Conservation (phyloP, 2,888 invertebrate species). For the Xestoiulus laeticollis region DNA sequence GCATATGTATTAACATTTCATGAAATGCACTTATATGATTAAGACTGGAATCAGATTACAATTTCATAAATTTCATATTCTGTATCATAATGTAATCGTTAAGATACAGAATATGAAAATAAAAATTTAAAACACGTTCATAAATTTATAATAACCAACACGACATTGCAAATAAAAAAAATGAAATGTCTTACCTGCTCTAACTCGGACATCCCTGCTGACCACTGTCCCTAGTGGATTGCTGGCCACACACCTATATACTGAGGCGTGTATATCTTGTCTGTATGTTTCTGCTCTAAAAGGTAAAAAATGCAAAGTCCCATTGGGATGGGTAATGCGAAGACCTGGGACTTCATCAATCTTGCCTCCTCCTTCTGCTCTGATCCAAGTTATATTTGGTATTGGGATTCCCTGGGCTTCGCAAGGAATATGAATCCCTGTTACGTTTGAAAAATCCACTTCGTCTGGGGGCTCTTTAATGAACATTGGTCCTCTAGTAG, state of each 20-base stretch:
- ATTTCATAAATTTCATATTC: no score
- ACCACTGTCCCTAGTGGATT: constrained; percentile 59
- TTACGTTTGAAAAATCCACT: constrained; percentile 62
- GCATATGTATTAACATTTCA: no score
- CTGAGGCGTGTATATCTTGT: constrained; percentile 59
- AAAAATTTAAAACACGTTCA: neutral
- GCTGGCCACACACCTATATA: constrained; percentile 59
- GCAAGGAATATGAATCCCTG: constrained; percentile 61
- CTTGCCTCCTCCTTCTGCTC: constrained; percentile 60
- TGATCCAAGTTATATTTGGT: constrained; percentile 61
- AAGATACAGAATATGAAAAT: neutral
- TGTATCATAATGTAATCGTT: no score
- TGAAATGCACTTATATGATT: no score
- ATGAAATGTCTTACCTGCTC: constrained; percentile 58
- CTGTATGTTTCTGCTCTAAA: constrained; percentile 57
- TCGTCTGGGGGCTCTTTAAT: constrained; percentile 54
- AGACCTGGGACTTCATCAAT: constrained; percentile 59
- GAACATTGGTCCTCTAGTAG: constrained; percentile 53
- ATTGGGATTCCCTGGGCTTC: constrained; percentile 61
- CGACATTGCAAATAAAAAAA: neutral
- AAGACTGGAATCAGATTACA: no score
- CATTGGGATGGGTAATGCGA: constrained; percentile 59
- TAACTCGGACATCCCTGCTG: constrained; percentile 59
- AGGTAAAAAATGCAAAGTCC: constrained; percentile 59
- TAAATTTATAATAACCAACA: neutral